Evolutionary conservation across 2,113 vertebrate genomes (phyloP), one percentile per base, ranked within the genome.

Genomic region (Glaucomys volans): DNA sequence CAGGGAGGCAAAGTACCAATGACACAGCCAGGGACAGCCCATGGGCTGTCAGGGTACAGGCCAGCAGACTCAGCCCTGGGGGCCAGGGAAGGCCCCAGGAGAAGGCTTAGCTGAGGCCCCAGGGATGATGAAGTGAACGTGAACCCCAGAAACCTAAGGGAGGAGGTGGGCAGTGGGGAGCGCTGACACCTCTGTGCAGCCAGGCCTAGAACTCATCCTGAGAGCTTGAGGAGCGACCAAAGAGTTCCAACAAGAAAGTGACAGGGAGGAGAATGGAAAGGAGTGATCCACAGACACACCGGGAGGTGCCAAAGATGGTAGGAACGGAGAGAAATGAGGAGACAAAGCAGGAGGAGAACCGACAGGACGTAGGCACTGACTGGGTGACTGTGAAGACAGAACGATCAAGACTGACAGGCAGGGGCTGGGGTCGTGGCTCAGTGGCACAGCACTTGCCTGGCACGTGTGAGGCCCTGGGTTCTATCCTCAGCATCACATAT

Each of bases 1-100:
- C 62, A 93, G 40, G 69, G n/a, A 87, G 85, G 83, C 40, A 57
- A 76, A 76, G 71, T 57, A 40, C 13, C n/a, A n/a, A 52, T 37
- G n/a, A 74, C 86, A 67, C 54, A 72, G 30, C 44, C 74, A 85
- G 26, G 24, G 81, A 83, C 8, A 87, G 62, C 59, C 54, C 67
- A 5, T 0, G 66, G 30, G 24, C 22, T 50, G 1, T 26, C 62
- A 74, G 16, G 37, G 42, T 37, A 52, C 66, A 30, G 26, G 35
- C 8, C 75, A 52, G 37, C 62, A 42, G 42, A 28, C 32, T 26
- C 67, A 59, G 83, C 12, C 59, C n/a, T n/a, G 14, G 16, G 28
- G 37, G 11, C 28, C 54, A 87, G 47, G 57, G n/a, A 81, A n/a
- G 24, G 6, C 71, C 76, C 93, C 47, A 69, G n/a, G n/a, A 77